A percentile compares a stretch with the other conserved stretches of the same genome.
These are phyloP conservation scores for Crypturellus tataupa DNA, from an alignment of 2,797 vertebrate genomes.

Conservation along the genomic window DNA sequence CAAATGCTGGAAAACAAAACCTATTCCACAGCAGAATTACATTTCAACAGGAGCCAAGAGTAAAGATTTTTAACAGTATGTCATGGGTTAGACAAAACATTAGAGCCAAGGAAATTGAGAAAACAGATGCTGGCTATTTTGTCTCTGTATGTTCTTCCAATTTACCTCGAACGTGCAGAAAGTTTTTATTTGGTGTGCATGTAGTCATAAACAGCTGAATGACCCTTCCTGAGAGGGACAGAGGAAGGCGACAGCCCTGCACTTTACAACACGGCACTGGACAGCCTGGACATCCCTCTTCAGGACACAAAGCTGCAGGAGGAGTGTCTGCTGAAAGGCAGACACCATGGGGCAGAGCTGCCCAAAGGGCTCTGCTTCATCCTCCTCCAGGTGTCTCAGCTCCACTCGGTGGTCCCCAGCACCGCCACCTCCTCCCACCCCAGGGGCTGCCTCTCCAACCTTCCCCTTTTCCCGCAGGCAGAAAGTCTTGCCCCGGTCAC, in stretches of 20 bases:
- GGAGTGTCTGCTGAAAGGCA: no score
- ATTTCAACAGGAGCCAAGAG: neutral
- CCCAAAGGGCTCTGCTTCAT: neutral
- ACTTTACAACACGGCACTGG: neutral
- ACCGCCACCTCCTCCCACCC: neutral
- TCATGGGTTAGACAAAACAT: fast-evolving
- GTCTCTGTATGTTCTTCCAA: neutral
- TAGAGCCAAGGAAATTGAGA: neutral
- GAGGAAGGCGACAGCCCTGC: neutral
- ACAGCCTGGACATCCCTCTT: neutral
- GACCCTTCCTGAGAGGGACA: neutral
- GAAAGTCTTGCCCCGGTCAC: neutral
- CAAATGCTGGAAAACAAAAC: neutral
- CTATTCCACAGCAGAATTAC: neutral
- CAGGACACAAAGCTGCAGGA: no score
- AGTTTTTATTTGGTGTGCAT: neutral
- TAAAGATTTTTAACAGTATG: neutral
- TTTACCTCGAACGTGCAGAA: neutral
- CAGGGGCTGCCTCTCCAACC: neutral
- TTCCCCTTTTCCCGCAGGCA: neutral
- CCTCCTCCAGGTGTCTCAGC: fast-evolving
- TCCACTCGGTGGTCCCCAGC: neutral
- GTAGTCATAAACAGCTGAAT: neutral
- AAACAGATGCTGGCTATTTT: neutral
- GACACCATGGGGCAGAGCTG: no score